Conservation (phyloP, 2,888 invertebrate genomes). For the Linhomoeus sp. region DNA sequence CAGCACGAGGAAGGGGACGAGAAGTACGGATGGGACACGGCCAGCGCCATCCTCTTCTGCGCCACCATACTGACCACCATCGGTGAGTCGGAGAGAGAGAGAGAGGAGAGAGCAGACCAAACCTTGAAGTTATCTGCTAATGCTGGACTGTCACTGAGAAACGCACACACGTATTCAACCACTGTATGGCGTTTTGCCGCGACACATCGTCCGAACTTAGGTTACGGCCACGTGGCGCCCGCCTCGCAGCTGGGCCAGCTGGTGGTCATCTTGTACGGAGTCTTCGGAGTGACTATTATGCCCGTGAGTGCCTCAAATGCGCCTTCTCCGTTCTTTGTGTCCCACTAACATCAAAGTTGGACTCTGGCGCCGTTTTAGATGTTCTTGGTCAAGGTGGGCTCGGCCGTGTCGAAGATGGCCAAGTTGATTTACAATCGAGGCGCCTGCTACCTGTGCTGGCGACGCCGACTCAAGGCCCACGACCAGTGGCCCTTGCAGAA, state of each 20-base stretch:
- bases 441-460: background rate
- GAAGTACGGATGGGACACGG: background rate
- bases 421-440: background rate
- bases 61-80: slow-evolving; percentile 3
- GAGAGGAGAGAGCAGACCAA: background rate
- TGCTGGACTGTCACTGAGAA: background rate
- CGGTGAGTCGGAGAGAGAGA: background rate
- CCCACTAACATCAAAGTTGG: too few relatives aligned
- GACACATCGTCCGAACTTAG: too few relatives aligned
- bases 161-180: too few relatives aligned
- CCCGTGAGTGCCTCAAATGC: too few relatives aligned
- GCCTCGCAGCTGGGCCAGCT: slow-evolving; percentile 2
- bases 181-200: too few relatives aligned
- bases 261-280: slow-evolving; percentile 3
- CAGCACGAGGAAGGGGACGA: background rate
- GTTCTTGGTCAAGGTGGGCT: slow-evolving; percentile 4
- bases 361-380: background rate
- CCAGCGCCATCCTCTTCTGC: background rate
- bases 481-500: background rate
- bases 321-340: too few relatives aligned
- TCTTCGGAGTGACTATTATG: slow-evolving; percentile 3
- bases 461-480: background rate
- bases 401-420: background rate
- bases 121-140: background rate
- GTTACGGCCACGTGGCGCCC: slow-evolving; percentile 6